These are phyloP conservation scores for Margarornis squamiger DNA, from an alignment of 2,797 vertebrate genomes.

Conservation along the genomic window DNA sequence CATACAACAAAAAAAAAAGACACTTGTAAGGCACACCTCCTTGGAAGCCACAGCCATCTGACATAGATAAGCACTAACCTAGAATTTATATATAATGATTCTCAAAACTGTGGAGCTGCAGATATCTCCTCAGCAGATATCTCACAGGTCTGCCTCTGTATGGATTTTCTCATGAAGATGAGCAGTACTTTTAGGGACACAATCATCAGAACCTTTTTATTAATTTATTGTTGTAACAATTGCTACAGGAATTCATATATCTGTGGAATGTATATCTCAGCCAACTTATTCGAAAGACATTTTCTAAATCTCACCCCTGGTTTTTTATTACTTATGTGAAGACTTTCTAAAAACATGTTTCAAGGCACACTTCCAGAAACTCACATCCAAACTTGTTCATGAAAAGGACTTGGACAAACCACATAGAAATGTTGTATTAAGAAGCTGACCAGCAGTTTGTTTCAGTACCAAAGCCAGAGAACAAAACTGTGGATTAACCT, in stretches of 20 bases:
- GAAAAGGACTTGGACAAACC: background rate
- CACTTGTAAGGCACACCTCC: background rate
- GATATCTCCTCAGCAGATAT: background rate
- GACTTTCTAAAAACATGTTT: background rate
- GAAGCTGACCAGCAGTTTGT: background rate
- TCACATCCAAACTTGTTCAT: background rate
- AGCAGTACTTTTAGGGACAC: background rate
- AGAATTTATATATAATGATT: background rate
- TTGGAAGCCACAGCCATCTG: background rate
- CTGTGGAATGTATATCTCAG: background rate
- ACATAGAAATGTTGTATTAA: background rate
- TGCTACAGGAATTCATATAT: background rate
- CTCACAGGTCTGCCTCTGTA: background rate
- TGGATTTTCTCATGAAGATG: background rate
- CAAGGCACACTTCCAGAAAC: background rate
- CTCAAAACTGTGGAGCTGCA: background rate
- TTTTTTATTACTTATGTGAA: background rate
- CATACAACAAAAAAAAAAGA: background rate
- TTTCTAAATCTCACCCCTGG: background rate
- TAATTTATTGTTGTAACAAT: background rate
- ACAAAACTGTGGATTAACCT: background rate
- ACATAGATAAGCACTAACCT: background rate
- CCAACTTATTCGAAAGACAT: background rate
- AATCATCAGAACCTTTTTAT: background rate
- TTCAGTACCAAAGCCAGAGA: background rate